Conservation (phyloP, 2,797 vertebrate genomes). For the Sciurus carolinensis region DNA sequence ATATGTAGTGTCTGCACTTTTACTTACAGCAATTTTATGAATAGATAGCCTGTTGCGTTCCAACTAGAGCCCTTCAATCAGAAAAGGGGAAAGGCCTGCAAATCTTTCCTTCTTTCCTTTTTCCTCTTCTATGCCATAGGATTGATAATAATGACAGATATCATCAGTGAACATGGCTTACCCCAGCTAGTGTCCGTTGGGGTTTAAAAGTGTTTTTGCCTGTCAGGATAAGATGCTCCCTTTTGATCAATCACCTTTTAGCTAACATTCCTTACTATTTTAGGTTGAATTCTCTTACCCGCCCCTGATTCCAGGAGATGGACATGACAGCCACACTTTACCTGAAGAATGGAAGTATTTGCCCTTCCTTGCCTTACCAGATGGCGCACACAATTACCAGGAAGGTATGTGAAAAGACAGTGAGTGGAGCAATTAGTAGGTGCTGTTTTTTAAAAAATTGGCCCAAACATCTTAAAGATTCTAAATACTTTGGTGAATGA, state of each 20-base stretch:
- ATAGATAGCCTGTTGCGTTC: conserved; percentile 24
- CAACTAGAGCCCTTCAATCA: conserved; percentile 13
- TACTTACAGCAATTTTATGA: conserved; percentile 15
- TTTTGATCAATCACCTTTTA: conserved; percentile 19
- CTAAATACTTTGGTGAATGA: conserved; percentile 22
- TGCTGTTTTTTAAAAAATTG: neutral
- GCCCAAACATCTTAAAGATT: neutral
- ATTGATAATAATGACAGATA: conserved; percentile 1
- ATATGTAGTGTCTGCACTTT: neutral
- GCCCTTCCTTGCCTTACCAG: conserved; percentile 96
- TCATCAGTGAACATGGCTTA: neutral
- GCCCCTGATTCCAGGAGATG: conserved; percentile 93
- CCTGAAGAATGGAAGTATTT: conserved; percentile 98
- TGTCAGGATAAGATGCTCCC: neutral
- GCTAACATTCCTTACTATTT: conserved; percentile 68
- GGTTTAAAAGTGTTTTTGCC: neutral
- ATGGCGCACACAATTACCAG: conserved; percentile 99
- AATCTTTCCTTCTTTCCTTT: neutral
- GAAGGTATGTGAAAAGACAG: conserved; percentile 92
- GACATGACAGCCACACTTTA: conserved; percentile 94
- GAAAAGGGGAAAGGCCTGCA: neutral
- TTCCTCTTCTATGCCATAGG: neutral
- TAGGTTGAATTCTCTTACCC: conserved; percentile 98
- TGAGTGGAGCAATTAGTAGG: neutral
- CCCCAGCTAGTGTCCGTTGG: neutral